These are phyloP conservation scores for Catotricha subobsoleta DNA, from an alignment of 2,888 invertebrate species.

Conservation along the genomic window DNA sequence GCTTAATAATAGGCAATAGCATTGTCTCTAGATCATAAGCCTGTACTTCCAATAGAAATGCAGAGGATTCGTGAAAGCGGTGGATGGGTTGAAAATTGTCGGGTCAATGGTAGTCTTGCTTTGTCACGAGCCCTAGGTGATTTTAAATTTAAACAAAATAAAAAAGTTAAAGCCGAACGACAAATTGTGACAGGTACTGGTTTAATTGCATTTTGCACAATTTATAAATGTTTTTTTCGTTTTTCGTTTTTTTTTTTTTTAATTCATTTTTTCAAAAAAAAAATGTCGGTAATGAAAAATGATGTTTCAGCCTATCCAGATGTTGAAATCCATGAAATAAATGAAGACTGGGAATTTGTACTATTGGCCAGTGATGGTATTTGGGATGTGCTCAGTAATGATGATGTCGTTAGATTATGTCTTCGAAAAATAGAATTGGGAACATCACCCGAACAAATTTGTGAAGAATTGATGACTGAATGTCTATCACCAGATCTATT, in stretches of 20 bases:
- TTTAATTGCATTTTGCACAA: slow-evolving; percentile 4
- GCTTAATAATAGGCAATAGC: slow-evolving; percentile 1
- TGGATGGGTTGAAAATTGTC: slow-evolving; percentile 91
- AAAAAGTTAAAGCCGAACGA: slow-evolving; percentile 66
- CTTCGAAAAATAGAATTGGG: slow-evolving; percentile 61
- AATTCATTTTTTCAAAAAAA: slow-evolving; percentile 11
- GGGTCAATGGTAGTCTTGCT: slow-evolving; percentile 97
- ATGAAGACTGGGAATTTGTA: slow-evolving; percentile 88
- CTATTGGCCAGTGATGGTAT: slow-evolving; percentile 97
- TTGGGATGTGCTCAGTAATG: slow-evolving; percentile 94
- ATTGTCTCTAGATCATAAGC: slow-evolving; percentile 88
- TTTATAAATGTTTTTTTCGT: not conserved
- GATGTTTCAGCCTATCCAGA: slow-evolving; percentile 83
- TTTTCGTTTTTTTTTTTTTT: not conserved
- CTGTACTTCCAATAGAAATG: slow-evolving; percentile 71
- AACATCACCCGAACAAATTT: slow-evolving; percentile 83
- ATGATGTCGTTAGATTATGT: slow-evolving; percentile 81
- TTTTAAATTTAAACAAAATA: slow-evolving; percentile 88
- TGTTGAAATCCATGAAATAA: slow-evolving; percentile 61
- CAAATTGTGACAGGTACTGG: slow-evolving; percentile 87
- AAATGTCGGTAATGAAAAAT: too few relatives aligned
- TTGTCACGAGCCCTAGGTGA: slow-evolving; percentile 92
- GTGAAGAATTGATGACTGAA: slow-evolving; percentile 85
- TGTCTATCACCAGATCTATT: slow-evolving; percentile 95
- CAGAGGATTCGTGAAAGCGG: slow-evolving; percentile 85